Conservation (phyloP, 1,140 invertebrate species). For the Cydia splendana region DNA sequence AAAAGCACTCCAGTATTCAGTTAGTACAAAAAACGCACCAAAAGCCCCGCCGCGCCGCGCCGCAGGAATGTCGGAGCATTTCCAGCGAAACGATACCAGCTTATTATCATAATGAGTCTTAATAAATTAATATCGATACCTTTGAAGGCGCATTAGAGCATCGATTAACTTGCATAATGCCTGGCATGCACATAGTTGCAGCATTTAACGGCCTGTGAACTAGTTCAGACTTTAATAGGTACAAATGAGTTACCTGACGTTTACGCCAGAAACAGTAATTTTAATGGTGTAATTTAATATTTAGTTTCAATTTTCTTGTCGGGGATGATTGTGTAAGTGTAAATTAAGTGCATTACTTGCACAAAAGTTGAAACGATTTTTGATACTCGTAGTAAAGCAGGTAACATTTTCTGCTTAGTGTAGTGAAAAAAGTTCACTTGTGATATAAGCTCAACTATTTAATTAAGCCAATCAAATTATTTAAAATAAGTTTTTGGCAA, state of each 20-base stretch:
- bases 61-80: neutral
- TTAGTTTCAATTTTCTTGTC: neutral
- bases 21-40: neutral
- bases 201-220: constrained; percentile 17
- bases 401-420: no score
- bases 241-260: constrained; percentile 20
- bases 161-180: constrained; percentile 1
- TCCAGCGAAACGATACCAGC: constrained; percentile 6
- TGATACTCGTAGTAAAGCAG: no score
- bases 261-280: neutral
- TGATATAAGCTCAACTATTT: no score
- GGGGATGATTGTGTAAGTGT: no score
- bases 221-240: neutral
- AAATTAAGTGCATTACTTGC: neutral
- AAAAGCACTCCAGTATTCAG: neutral
- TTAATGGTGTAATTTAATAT: neutral
- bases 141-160: constrained; percentile 4
- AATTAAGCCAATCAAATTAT: no score
- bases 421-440: no score
- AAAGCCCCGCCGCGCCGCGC: neutral
- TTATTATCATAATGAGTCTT: constrained; percentile 1
- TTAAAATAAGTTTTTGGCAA: no score
- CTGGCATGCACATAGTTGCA: neutral
- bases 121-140: constrained; percentile 21
- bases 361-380: no score